Conservation (phyloP, 2,888 invertebrate genomes). For the Masnerella sp. region DNA sequence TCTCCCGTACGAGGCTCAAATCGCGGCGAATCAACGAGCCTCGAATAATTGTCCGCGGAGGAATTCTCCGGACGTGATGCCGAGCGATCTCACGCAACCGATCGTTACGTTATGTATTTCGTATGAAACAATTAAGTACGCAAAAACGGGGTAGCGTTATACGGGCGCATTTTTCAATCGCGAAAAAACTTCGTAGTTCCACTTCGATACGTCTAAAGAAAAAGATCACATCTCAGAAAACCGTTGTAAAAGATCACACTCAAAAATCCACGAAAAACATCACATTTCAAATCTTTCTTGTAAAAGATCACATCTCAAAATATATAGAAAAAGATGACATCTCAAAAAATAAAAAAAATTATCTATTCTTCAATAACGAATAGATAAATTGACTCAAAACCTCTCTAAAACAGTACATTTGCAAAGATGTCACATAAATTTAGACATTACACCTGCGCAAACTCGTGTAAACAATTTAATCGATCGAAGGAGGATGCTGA, state of each 20-base stretch:
- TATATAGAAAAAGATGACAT: too few relatives aligned
- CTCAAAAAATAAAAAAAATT: too few relatives aligned
- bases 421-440: too few relatives aligned
- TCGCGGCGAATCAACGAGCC: conserved; percentile 58
- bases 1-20: conserved; percentile 41
- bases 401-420: too few relatives aligned
- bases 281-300: too few relatives aligned
- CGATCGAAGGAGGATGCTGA: background rate
- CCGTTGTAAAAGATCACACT: too few relatives aligned
- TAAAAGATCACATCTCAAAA: too few relatives aligned
- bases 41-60: conserved; percentile 57
- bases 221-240: too few relatives aligned
- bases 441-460: background rate
- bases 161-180: conserved; percentile 43
- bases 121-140: conserved; percentile 55
- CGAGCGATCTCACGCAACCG: conserved; percentile 56
- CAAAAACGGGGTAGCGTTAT: conserved; percentile 51
- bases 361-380: too few relatives aligned
- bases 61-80: conserved; percentile 43
- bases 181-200: conserved; percentile 38
- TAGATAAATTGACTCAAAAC: too few relatives aligned
- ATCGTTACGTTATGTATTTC: conserved; percentile 59
- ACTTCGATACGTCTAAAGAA: too few relatives aligned
- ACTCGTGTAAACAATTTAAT: conserved; percentile 9
- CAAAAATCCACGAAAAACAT: too few relatives aligned